phyloP scores from a whole-genome alignment of 1,140 invertebrate genomes.

The Drosophila simulans region DNA sequence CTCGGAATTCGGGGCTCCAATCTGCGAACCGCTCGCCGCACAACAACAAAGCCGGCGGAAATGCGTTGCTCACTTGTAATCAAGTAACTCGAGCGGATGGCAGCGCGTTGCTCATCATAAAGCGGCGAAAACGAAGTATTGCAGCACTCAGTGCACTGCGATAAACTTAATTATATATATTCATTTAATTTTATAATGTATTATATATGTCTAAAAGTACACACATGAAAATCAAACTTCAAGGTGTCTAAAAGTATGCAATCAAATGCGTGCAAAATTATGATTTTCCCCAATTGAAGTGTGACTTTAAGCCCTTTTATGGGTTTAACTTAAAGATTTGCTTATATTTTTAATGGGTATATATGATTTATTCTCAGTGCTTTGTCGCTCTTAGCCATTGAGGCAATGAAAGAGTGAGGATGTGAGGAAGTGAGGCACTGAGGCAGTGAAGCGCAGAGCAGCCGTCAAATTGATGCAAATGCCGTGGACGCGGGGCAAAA shows the following conservation, averaged over 20 bases:
- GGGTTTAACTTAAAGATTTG: neutral
- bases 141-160: conserved; percentile 28
- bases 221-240: too few species aligned
- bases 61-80: conserved; percentile 60
- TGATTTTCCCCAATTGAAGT: too few species aligned
- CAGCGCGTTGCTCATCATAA: conserved; percentile 49
- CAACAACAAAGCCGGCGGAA: conserved; percentile 71
- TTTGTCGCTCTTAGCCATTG: neutral
- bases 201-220: neutral
- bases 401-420: conserved; percentile 8
- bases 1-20: conserved; percentile 25
- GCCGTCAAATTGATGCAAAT: conserved; percentile 52
- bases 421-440: conserved; percentile 16
- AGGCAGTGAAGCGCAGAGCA: conserved; percentile 69
- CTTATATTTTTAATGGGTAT: neutral
- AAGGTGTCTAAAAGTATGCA: too few species aligned
- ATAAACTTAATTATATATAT: neutral
- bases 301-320: neutral
- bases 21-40: conserved; percentile 21
- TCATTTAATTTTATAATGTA: neutral
- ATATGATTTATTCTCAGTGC: conserved; percentile 6
- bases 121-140: conserved; percentile 25
- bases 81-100: conserved; percentile 58
- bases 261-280: too few species aligned
- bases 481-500: conserved; percentile 20